phyloP scores from a whole-genome alignment of 2,113 vertebrate species.

The Sphyrna mokarran region DNA sequence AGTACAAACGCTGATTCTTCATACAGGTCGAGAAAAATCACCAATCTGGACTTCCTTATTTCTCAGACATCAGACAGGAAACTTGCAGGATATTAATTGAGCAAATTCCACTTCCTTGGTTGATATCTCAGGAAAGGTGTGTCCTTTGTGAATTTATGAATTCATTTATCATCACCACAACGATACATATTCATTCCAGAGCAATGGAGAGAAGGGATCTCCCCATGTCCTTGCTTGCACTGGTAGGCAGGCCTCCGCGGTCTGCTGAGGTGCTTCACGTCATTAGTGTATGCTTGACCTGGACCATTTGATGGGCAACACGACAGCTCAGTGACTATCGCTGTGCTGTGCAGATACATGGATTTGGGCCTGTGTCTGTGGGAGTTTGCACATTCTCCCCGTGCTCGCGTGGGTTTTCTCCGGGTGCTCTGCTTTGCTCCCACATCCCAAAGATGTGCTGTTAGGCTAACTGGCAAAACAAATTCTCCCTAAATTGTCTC shows the following conservation, averaged over 20 bases:
- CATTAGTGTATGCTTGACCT: no score
- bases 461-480: no score
- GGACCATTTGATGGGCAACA: no score
- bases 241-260: not conserved
- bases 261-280: no score
- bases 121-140: not conserved
- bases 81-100: not conserved
- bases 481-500: no score
- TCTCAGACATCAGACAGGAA: not conserved
- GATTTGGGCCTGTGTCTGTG: no score
- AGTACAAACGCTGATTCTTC: not conserved
- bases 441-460: no score
- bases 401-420: no score
- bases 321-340: no score
- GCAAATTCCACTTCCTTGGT: not conserved
- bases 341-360: no score
- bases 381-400: no score
- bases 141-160: not conserved
- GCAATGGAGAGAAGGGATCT: not conserved
- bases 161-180: not conserved
- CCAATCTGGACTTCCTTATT: not conserved
- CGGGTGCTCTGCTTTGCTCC: no score
- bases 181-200: not conserved
- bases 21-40: not conserved
- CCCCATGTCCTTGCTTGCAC: not conserved